Evolutionary conservation across 2,113 vertebrate species (phyloP).

Genomic region (Myiozetetes cayanensis): DNA sequence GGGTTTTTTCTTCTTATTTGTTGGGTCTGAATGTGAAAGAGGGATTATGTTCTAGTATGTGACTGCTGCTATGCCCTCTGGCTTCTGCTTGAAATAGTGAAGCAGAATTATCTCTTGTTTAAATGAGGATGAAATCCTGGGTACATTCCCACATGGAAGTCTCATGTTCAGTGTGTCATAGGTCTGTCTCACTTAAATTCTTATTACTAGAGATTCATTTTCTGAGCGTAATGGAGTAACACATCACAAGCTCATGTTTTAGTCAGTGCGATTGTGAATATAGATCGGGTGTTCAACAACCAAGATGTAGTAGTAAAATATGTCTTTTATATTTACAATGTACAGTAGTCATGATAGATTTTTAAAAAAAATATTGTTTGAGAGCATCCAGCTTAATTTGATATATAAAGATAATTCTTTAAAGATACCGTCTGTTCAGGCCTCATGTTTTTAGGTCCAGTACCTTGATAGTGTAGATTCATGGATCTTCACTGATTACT

Average conservation of each 20-base stretch:
- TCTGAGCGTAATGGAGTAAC: constrained; percentile 42
- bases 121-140: neutral
- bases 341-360: neutral
- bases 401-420: constrained; percentile 2
- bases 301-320: constrained; percentile 36
- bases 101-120: neutral
- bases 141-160: neutral
- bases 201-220: constrained; percentile 24
- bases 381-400: constrained; percentile 2
- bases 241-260: constrained; percentile 63
- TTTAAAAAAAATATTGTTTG: neutral
- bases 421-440: neutral
- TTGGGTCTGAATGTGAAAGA: neutral
- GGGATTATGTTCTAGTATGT: neutral
- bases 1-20: neutral
- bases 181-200: constrained; percentile 33
- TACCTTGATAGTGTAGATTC: neutral
- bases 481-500: neutral
- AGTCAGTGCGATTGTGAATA: constrained; percentile 58
- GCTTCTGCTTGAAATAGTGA: neutral
- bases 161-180: neutral
- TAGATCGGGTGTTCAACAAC: constrained; percentile 21
- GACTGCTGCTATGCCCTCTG: neutral
- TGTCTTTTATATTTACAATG: neutral
- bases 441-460: neutral